These are phyloP conservation scores for Aplidium turbinatum DNA, from an alignment of 23 tunicate species.

Conservation along the genomic window DNA sequence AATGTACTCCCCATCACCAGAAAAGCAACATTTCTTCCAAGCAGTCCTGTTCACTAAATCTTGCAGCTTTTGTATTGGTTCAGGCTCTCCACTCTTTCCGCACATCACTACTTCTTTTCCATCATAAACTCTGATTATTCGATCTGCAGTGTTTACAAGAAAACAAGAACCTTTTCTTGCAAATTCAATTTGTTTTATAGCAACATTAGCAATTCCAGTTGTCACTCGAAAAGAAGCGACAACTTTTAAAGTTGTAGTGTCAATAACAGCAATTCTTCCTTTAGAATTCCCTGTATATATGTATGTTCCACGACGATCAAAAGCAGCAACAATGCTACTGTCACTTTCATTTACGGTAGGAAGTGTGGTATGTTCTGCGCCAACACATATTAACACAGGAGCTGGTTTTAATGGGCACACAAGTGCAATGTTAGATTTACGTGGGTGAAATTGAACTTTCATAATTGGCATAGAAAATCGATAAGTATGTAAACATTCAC, in stretches of 20 bases:
- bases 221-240: slow-evolving; percentile 85
- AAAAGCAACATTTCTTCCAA: slow-evolving; percentile 95
- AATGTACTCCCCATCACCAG: slow-evolving; percentile 92
- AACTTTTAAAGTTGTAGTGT: slow-evolving; percentile 51
- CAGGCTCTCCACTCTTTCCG: slow-evolving; percentile 87
- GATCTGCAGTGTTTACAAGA: slow-evolving; percentile 90
- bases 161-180: slow-evolving; percentile 90
- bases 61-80: slow-evolving; percentile 88
- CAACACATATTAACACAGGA: slow-evolving; percentile 64
- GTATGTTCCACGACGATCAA: slow-evolving; percentile 79
- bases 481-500: slow-evolving; percentile 86
- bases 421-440: slow-evolving; percentile 51
- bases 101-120: slow-evolving; percentile 91
- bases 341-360: slow-evolving; percentile 61
- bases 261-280: slow-evolving; percentile 79
- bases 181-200: slow-evolving; percentile 90
- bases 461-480: slow-evolving; percentile 86
- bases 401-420: slow-evolving; percentile 87
- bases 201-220: slow-evolving; percentile 74
- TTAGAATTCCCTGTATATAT: slow-evolving; percentile 87
- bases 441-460: slow-evolving; percentile 86
- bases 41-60: slow-evolving; percentile 86
- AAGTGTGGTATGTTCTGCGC: slow-evolving; percentile 39
- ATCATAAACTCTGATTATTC: slow-evolving; percentile 92
- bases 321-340: slow-evolving; percentile 73